Evolutionary conservation across 2,113 vertebrate genomes (phyloP), one percentile per base, ranked within the genome.

Genomic region (Accipiter virgatus): DNA sequence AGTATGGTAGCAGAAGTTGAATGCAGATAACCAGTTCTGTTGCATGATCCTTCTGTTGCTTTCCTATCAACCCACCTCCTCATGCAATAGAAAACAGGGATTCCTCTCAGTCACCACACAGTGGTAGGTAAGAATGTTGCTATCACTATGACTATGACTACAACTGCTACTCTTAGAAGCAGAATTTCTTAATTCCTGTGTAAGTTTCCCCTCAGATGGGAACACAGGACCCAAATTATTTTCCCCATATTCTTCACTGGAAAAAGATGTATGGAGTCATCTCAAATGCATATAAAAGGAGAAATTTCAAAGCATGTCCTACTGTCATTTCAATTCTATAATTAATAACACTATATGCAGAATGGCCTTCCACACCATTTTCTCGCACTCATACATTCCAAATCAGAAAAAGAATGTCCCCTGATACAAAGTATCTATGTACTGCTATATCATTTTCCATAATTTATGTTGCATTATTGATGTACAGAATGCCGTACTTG

Each of bases 391-490:
- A 34, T 26, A 42, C 42, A 71, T 91, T 86, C 95, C 81, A 79
- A 92, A 91, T 75, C 91, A 85, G 88, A 88, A 40, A 92, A 89
- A 83, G 45, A 38, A 88, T 59, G 53, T 95, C 89, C 74, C 89
- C 71, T 90, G 93, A 89, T 85, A 88, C 38, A 50, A 34, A 63
- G 94, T 82, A 95, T 96, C 93, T 86, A 36, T 96, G 95, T 77
- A 80, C 74, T 77, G 66, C 87, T 85, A 15, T 47, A 90, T 89
- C 65, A 83, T 63, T 95, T 78, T 55, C 78, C 85, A 93, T 96
- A 92, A 96, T 96, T 97, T 95, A 89, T 89, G 55, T 63, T 96
- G 81, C 95, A 93, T 89, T 93, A 96, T 91, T 97, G 97, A 96
- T 96, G 96, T 93, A 82, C 55, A 86, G 94, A 93, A 95, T 62